Conservation (phyloP, 2,888 invertebrate genomes). For the Synanthedon tipuliformis region DNA sequence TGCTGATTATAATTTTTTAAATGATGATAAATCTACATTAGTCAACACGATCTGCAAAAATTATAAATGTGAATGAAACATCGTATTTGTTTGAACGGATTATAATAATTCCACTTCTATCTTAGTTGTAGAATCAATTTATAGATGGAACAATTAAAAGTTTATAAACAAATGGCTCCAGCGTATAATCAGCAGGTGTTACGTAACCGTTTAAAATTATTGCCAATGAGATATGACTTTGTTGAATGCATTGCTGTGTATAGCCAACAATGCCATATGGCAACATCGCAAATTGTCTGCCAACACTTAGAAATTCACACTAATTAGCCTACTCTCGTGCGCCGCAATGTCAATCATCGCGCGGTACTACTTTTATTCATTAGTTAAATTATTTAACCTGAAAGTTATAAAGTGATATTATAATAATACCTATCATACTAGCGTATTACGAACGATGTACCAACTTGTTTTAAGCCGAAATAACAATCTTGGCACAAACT, state of each 20-base stretch:
- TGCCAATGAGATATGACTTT: neutral
- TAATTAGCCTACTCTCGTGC: neutral
- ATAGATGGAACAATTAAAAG: too few relatives aligned
- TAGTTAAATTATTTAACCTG: neutral
- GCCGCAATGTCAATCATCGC: neutral
- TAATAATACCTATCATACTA: too few relatives aligned
- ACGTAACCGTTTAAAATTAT: neutral
- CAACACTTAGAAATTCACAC: neutral
- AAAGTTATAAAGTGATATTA: neutral
- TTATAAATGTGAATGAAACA: too few relatives aligned
- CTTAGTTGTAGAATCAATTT: too few relatives aligned
- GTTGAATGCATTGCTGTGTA: neutral
- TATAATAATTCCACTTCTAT: too few relatives aligned
- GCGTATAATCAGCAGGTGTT: too few relatives aligned
- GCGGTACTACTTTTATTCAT: neutral
- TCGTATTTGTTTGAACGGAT: too few relatives aligned
- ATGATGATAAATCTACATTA: neutral
- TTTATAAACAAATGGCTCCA: too few relatives aligned
- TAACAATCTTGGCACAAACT: too few relatives aligned
- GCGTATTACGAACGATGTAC: too few relatives aligned
- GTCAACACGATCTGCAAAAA: neutral
- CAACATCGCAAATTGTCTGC: neutral
- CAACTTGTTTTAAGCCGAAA: too few relatives aligned
- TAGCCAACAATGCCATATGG: neutral
- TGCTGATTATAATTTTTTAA: neutral